Percentiles rank a stretch among this genome's conserved stretches.
Conservation (phyloP, 1,140 invertebrate genomes). For the Hypsibius dujardini region DNA sequence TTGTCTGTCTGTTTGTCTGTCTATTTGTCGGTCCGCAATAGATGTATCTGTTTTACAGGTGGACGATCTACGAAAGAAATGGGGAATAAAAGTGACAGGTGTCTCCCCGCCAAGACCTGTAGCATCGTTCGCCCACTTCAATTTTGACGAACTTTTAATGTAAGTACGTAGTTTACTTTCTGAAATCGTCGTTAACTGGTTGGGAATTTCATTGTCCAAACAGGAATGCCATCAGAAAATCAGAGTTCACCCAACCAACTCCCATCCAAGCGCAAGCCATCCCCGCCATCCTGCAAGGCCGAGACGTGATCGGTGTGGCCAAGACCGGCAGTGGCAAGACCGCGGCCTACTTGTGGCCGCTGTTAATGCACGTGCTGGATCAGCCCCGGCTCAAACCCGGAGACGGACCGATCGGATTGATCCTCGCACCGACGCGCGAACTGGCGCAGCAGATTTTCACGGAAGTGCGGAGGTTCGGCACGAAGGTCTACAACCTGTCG, state of each 20-base stretch:
- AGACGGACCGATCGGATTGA: constrained; percentile 89
- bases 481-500: not conserved
- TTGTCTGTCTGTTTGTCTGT: too few species aligned
- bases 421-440: constrained; percentile 90
- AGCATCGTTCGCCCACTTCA: constrained; percentile 86
- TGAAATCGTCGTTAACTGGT: not conserved
- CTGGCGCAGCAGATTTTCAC: constrained; percentile 87
- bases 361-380: constrained; percentile 89
- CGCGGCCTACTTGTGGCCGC: constrained; percentile 89
- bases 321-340: constrained; percentile 98
- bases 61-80: constrained; percentile 54
- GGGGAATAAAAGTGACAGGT: constrained; percentile 66
- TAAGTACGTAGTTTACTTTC: constrained; percentile 17
- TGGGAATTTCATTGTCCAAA: not conserved
- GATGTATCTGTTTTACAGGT: too few species aligned
- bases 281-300: constrained; percentile 18
- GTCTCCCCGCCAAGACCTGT: constrained; percentile 69
- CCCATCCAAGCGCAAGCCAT: constrained; percentile 45
- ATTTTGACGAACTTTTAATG: constrained; percentile 80
- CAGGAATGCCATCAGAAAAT: constrained; percentile 49
- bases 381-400: constrained; percentile 60
- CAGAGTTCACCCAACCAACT: constrained; percentile 59
- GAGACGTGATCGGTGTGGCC: constrained; percentile 53
- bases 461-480: constrained; percentile 81
- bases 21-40: too few species aligned